Percentiles rank a stretch among this genome's conserved stretches.
Evolutionary conservation across 2,113 vertebrate genomes (phyloP).

Genomic region (Gallinago paraguaiae): DNA sequence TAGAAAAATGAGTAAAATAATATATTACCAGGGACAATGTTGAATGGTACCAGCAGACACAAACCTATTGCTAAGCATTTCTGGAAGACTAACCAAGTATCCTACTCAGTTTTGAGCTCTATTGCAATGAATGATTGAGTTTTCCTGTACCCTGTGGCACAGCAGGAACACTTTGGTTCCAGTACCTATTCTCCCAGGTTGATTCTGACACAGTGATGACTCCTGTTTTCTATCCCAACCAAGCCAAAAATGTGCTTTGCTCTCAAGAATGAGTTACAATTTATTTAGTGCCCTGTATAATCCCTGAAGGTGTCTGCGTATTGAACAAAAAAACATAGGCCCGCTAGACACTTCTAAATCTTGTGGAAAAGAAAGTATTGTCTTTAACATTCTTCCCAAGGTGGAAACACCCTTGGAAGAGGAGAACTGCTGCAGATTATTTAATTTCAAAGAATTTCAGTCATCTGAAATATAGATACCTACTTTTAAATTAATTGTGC

Average conservation of each 20-base stretch:
- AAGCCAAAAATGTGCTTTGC: neutral
- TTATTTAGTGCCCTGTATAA: neutral
- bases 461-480: neutral
- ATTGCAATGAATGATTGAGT: neutral
- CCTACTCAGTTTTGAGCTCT: neutral
- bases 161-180: neutral
- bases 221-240: neutral
- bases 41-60: neutral
- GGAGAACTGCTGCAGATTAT: neutral
- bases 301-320: neutral
- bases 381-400: neutral
- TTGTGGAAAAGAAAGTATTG: neutral
- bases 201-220: neutral
- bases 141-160: neutral
- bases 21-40: neutral
- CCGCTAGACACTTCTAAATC: neutral
- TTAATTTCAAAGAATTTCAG: neutral
- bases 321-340: neutral
- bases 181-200: neutral
- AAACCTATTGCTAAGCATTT: neutral
- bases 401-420: neutral
- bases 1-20: neutral
- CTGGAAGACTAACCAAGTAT: neutral
- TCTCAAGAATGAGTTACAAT: neutral
- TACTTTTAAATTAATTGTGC: neutral